phyloP scores from a whole-genome alignment of 2,797 vertebrate genomes.

The Clarias fuscus region DNA sequence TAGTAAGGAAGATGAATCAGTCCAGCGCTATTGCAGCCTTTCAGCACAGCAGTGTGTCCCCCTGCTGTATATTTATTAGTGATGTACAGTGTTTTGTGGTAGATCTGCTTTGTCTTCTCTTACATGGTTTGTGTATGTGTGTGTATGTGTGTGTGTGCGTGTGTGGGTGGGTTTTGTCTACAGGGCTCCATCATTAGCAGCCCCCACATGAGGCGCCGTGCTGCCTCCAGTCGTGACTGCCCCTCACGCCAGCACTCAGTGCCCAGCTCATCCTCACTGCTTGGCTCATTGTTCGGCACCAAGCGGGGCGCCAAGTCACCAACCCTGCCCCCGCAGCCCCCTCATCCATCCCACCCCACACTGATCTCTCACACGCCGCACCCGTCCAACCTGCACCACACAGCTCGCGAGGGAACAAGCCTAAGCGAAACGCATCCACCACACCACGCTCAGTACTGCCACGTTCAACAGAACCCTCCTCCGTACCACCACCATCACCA shows the following conservation, averaged over 20 bases:
- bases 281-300: slow-evolving; percentile 90
- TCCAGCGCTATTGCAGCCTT: neutral
- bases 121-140: slow-evolving; percentile 49
- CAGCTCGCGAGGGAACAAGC: slow-evolving; percentile 64
- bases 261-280: slow-evolving; percentile 91
- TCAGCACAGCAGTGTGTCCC: neutral
- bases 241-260: slow-evolving; percentile 87
- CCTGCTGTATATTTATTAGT: slow-evolving; percentile 22
- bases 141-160: slow-evolving; percentile 60
- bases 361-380: slow-evolving; percentile 82
- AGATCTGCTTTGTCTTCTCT: slow-evolving; percentile 29
- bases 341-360: slow-evolving; percentile 75
- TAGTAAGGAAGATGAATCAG: neutral
- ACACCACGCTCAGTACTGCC: slow-evolving; percentile 85
- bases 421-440: slow-evolving; percentile 69
- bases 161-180: slow-evolving; percentile 66
- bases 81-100: neutral
- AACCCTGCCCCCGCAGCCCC: slow-evolving; percentile 71
- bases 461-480: slow-evolving; percentile 86
- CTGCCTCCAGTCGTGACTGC: slow-evolving; percentile 89
- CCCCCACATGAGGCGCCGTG: slow-evolving; percentile 89
- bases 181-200: slow-evolving; percentile 99
- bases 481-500: slow-evolving; percentile 96
- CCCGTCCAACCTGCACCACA: slow-evolving; percentile 78
- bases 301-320: slow-evolving; percentile 83